phyloP scores from a whole-genome alignment of 92 coral and sea anemone species.

The Porites cylindrica region DNA sequence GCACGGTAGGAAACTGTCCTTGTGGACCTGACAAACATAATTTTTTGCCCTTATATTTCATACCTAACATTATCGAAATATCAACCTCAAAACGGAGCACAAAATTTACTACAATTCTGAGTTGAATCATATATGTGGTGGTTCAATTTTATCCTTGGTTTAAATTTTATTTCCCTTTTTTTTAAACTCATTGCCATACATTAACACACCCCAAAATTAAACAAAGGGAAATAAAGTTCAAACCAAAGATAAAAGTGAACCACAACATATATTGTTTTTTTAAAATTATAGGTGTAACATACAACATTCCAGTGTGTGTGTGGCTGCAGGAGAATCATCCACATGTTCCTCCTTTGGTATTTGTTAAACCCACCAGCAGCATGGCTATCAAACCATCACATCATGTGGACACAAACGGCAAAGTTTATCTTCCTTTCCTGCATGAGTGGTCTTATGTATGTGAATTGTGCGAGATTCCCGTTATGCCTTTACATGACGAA shows the following conservation, averaged over 20 bases:
- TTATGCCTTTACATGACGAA: background rate
- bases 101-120: no score
- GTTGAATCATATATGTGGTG: background rate
- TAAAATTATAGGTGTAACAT: slow-evolving; percentile 68
- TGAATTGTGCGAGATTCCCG: background rate
- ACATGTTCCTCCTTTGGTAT: slow-evolving; percentile 86
- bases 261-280: background rate
- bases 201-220: no score
- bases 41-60: no score
- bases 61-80: no score
- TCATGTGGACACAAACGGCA: slow-evolving; percentile 88
- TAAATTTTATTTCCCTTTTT: no score
- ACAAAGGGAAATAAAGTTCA: no score
- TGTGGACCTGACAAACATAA: no score
- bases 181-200: no score
- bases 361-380: slow-evolving; percentile 84
- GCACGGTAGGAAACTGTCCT: no score
- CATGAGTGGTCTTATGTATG: slow-evolving; percentile 95
- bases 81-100: no score
- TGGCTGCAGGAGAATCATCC: slow-evolving; percentile 95
- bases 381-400: slow-evolving; percentile 90
- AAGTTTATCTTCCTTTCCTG: slow-evolving; percentile 85
- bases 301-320: slow-evolving; percentile 91
- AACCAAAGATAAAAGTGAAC: no score
- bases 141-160: no score